A percentile compares a stretch with the other conserved stretches of the same genome.
Conservation (phyloP, 1,140 invertebrate species). For the Tetragnatha versicolor region DNA sequence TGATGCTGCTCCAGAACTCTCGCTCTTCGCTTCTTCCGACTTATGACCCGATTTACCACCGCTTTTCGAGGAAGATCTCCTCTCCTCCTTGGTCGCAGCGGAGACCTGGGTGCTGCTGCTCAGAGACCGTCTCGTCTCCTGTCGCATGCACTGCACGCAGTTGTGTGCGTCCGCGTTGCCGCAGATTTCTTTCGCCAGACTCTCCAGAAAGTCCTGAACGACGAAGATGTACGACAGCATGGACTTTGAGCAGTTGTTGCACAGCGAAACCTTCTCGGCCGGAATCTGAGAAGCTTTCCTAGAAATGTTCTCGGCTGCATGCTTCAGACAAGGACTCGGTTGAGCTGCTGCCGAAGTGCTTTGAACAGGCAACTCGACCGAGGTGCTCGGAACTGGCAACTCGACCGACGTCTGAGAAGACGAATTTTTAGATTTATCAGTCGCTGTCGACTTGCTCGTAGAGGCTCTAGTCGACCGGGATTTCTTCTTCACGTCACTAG, state of each 20-base stretch:
- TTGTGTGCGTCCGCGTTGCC: background rate
- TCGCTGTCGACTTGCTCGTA: background rate
- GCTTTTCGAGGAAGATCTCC: background rate
- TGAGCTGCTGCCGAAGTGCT: no score
- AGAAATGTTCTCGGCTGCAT: constrained; percentile 38
- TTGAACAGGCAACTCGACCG: background rate
- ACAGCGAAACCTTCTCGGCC: constrained; percentile 30
- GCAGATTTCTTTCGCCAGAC: constrained; percentile 38
- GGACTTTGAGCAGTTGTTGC: constrained; percentile 48
- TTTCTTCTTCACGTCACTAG: background rate
- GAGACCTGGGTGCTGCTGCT: background rate
- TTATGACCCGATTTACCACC: background rate
- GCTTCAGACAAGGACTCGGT: constrained; percentile 37
- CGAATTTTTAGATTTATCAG: background rate
- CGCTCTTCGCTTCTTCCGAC: background rate
- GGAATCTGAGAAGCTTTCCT: background rate
- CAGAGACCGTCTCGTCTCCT: constrained; percentile 1
- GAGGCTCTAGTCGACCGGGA: background rate
- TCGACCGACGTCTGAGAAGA: background rate
- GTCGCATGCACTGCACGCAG: constrained; percentile 28
- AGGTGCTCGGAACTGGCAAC: background rate
- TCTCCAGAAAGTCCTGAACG: constrained; percentile 44
- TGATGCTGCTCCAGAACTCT: background rate
- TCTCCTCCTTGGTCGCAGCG: background rate
- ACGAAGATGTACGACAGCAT: constrained; percentile 50